These are phyloP conservation scores for Drosophila melanica DNA, from an alignment of 1,140 invertebrate genomes.

Conservation along the genomic window DNA sequence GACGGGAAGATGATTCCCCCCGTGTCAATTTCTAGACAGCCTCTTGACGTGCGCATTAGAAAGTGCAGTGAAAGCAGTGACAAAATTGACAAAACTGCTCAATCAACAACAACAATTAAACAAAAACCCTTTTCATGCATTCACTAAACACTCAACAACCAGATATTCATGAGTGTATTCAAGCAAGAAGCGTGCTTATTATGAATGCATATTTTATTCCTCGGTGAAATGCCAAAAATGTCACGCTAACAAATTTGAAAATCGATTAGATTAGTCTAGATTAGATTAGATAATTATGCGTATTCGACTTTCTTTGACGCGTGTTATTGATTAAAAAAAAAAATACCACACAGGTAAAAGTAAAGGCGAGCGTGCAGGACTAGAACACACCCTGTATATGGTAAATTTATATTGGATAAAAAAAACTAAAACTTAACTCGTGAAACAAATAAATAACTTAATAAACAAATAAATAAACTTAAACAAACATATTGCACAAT, in stretches of 20 bases:
- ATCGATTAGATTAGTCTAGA: slow-evolving; percentile 21
- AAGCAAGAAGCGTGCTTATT: not conserved
- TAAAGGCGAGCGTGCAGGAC: no score
- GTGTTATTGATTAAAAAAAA: slow-evolving; percentile 15
- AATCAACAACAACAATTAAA: slow-evolving; percentile 67
- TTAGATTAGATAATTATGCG: not conserved
- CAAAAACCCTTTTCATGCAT: slow-evolving; percentile 70
- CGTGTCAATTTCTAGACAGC: no score
- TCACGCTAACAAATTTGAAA: slow-evolving; percentile 18
- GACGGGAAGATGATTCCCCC: no score
- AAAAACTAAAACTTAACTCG: no score
- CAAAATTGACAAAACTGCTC: slow-evolving; percentile 43
- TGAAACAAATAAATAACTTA: no score
- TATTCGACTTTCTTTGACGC: slow-evolving; percentile 17
- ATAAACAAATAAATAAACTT: no score
- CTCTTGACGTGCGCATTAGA: slow-evolving; percentile 46
- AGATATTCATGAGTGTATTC: slow-evolving; percentile 5
- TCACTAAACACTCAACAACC: slow-evolving; percentile 1
- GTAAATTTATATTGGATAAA: no score
- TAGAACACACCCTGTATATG: no score
- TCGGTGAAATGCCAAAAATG: slow-evolving; percentile 5
- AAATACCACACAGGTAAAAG: not conserved
- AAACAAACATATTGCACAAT: no score
- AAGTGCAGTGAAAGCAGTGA: slow-evolving; percentile 76
- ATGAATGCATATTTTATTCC: not conserved